Evolutionary conservation across 2,797 vertebrate genomes (phyloP), one percentile per base, ranked within the genome.

Genomic region (Acridotheres tristis): DNA sequence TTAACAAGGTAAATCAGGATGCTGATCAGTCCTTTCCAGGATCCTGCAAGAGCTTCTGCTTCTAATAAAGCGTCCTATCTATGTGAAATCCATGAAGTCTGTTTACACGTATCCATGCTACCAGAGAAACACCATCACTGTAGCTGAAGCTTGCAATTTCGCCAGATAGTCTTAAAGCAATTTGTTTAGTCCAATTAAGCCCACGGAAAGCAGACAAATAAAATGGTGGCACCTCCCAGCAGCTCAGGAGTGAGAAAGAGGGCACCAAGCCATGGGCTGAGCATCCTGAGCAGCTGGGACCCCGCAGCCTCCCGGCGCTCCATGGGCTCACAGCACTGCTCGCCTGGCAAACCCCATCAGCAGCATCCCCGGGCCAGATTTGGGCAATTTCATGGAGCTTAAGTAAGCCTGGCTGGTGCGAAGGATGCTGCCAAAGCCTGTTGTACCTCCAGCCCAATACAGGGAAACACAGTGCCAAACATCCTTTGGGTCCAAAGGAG

Each of bases 381-480:
- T 4, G 4, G 66, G 91, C 76, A 76, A 92, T 94, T 94, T 95
- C 92, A 93, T 11, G 82, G 85, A 69, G 91, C 88, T 96, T 88
- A 93, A 62, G 62, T 47, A 81, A 84, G 91, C 45, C 40, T 18
- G 55, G 40, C 17, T 59, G 47, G 57, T 40, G 50, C 66, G 88
- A 91, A 90, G 48, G 55, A 29, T 13, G 87, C 63, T 95, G 89
- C 85, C 92, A 96, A 89, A 86, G 78, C 53, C 79, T 48, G n/a
- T 13, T 88, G 83, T 59, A 79, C 59, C 83, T 69, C 71, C 48
- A 66, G 63, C 85, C 25, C 53, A 68, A 58, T 0, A 34, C 47
- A 81, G 58, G 54, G 40, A 75, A 88, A 88, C 32, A 7, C 18
- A 17, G 61, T 3, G 68, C 57, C 87, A 84, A 81, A 51, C 67